Evolutionary conservation across 1,140 invertebrate genomes (phyloP).

Genomic region (Neuroterus valhalla): DNA sequence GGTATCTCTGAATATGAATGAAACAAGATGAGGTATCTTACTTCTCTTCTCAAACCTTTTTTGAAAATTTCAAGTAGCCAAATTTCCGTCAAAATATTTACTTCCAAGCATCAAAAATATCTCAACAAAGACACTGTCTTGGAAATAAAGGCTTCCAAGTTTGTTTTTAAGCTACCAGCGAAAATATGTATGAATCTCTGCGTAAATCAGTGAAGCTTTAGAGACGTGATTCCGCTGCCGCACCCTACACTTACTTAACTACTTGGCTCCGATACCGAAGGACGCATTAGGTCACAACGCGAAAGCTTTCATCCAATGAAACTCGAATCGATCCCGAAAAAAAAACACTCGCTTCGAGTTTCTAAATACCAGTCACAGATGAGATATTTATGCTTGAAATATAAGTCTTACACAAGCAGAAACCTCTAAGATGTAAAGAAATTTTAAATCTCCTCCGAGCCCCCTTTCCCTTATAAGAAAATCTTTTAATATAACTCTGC

Average conservation of each 20-base stretch:
- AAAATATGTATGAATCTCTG: not conserved
- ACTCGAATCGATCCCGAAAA: not conserved
- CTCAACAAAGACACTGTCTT: not conserved
- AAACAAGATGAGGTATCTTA: no score
- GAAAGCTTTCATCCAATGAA: constrained; percentile 27
- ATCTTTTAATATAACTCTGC: no score
- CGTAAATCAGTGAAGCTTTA: not conserved
- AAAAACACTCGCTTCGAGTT: not conserved
- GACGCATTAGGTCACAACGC: not conserved
- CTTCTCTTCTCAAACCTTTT: no score
- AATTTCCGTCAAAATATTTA: no score
- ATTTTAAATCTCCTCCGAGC: no score
- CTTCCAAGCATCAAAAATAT: not conserved
- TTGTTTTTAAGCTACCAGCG: not conserved
- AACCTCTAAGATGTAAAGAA: not conserved
- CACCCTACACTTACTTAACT: constrained; percentile 25
- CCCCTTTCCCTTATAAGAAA: no score
- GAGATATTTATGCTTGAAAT: not conserved
- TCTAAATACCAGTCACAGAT: not conserved
- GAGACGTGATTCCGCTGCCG: constrained; percentile 4
- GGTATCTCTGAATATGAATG: no score
- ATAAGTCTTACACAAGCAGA: not conserved
- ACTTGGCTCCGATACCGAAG: constrained; percentile 7
- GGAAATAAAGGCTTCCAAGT: not conserved
- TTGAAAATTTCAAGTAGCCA: no score